Base-by-base conservation (phyloP, 2,888 invertebrate species). In the Leptothorax acervorum region DNA sequence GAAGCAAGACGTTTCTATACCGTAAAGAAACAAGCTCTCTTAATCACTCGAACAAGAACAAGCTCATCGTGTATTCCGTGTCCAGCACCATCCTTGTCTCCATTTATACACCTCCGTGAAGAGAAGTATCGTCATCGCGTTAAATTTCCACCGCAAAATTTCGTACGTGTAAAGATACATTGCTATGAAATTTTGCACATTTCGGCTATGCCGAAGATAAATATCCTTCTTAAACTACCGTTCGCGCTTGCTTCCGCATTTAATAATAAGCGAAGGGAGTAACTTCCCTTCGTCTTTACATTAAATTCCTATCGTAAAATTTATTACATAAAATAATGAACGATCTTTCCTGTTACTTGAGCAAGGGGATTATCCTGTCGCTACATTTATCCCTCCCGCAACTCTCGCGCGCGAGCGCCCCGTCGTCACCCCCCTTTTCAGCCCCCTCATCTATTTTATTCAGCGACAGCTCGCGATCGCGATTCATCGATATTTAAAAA, bases 221-320 rank as follows among this genome's bases (percentile, higher is more conserved):
- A 28, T 53, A 9, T 23, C 8, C 8, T 15, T 31, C 18, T 42
- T 57, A n/a, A 57, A 53, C 12, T n/a, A 11, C 12, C 51, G 8
- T 53, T 28, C 28, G 15, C 28, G 11, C 2, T 23, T 42, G 31
- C 15, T 57, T 31, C 2, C 66, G 23, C 39, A n/a, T 28, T 11
- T 60, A 31, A 18, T 48, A 48, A 48, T 3, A 51, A 28, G 4
- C 1, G 15, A 15, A 62, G 42, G 31, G 8, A 62, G 1, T 23
- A 31, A 57, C 28, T 73, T 42, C 45, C 39, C 5, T 35, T 12
- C 1, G 9, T 3, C 18, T 23, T 23, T 18, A 6, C 11, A 39
- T 39, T n/a, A 74, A 60, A 18, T 45, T 74, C 2, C 8, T 60
- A 71, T 35, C 31, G n/a, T 18, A 73, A 74, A 23, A 63, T 63